These are phyloP conservation scores for Gerosis bhagava DNA, from an alignment of 2,888 invertebrate genomes.

Conservation along the genomic window DNA sequence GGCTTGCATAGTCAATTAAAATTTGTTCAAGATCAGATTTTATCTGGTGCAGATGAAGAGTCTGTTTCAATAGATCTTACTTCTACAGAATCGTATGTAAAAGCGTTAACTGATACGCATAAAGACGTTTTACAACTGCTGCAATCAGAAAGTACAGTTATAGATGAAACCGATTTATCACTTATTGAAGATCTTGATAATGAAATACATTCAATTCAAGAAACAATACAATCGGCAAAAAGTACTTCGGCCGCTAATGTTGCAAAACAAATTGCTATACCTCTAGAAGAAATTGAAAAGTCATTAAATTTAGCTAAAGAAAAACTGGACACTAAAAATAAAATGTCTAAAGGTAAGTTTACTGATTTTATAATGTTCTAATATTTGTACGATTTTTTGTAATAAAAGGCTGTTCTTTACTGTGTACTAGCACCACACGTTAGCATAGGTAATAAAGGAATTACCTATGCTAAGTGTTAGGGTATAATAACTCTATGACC, in stretches of 20 bases:
- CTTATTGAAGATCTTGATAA: conserved; percentile 58
- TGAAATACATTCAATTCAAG: conserved; percentile 58
- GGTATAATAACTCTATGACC: no score
- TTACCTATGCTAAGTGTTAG: no score
- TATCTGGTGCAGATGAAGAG: conserved; percentile 51
- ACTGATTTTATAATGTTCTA: conserved; percentile 2
- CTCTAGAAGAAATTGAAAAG: conserved; percentile 55
- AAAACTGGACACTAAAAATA: conserved; percentile 34
- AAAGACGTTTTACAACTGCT: conserved; percentile 58
- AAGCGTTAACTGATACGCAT: conserved; percentile 59
- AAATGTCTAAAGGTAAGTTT: conserved; percentile 51
- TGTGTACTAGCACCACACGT: no score
- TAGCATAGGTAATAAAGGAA: no score
- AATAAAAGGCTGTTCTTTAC: no score
- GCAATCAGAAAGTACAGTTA: conserved; percentile 39
- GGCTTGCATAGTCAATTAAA: conserved; percentile 55
- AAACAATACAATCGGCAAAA: conserved; percentile 57
- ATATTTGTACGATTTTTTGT: background rate
- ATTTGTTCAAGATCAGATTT: conserved; percentile 56
- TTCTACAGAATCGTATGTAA: conserved; percentile 58
- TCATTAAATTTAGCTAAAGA: conserved; percentile 45
- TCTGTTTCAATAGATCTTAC: conserved; percentile 53
- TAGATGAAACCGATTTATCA: conserved; percentile 49
- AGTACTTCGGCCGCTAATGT: conserved; percentile 39
- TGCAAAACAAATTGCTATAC: conserved; percentile 48